Evolutionary conservation across 2,113 vertebrate species (phyloP).

Genomic region (Spilogale gracilis): DNA sequence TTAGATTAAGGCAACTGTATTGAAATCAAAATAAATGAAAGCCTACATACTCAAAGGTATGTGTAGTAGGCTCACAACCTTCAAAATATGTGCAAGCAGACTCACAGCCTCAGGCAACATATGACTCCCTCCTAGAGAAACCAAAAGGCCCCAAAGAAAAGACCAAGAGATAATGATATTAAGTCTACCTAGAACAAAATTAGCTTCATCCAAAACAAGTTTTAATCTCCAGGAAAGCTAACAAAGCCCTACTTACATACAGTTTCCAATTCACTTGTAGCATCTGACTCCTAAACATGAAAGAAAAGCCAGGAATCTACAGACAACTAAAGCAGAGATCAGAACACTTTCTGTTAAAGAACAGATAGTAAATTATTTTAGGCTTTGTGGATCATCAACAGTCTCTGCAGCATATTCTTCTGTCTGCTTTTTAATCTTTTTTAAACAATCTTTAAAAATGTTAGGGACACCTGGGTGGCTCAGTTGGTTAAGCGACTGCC

Average conservation of each 20-base stretch:
- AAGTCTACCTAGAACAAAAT: background rate
- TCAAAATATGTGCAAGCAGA: background rate
- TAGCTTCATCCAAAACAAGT: background rate
- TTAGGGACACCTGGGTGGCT: background rate
- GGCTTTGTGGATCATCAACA: background rate
- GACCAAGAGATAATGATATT: background rate
- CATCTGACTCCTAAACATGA: background rate
- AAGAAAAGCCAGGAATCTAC: constrained; percentile 4
- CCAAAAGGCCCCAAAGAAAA: background rate
- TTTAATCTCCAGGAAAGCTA: background rate
- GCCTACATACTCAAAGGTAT: background rate
- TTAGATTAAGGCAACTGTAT: background rate
- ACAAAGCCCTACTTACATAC: background rate
- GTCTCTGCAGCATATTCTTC: background rate
- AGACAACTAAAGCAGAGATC: background rate
- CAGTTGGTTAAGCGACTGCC: too few species aligned
- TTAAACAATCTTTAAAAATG: background rate
- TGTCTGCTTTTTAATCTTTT: background rate
- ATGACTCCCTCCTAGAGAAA: background rate
- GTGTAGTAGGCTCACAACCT: background rate
- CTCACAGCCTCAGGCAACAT: background rate
- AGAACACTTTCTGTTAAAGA: background rate
- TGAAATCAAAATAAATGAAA: constrained; percentile 3
- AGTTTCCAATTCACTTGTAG: background rate
- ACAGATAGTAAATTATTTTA: background rate